These are phyloP conservation scores for Acipenser oxyrinchus DNA, from an alignment of 2,797 vertebrate species.

Conservation along the genomic window DNA sequence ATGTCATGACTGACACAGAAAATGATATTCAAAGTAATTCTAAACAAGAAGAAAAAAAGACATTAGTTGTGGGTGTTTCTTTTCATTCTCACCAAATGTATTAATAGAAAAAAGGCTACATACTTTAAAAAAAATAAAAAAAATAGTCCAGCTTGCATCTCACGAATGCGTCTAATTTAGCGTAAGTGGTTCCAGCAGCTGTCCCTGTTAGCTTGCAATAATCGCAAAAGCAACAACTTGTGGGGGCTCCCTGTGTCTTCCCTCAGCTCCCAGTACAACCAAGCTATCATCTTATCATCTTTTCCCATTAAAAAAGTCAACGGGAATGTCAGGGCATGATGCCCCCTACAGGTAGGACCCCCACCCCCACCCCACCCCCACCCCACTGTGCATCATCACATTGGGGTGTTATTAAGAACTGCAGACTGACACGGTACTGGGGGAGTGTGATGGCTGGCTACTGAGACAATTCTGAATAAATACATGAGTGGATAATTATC, in stretches of 20 bases:
- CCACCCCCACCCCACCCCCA: no score
- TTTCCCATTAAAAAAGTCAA: not conserved
- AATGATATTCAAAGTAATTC: no score
- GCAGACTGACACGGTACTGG: not conserved
- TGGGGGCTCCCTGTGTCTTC: not conserved
- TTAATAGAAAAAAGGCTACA: no score
- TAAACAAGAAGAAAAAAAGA: no score
- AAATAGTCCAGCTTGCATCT: not conserved
- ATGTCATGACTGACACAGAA: no score
- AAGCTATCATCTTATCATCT: not conserved
- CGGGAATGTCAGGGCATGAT: not conserved
- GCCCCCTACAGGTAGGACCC: no score
- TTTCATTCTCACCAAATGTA: no score
- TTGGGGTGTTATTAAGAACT: not conserved
- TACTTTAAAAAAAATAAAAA: no score
- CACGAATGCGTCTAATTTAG: not conserved
- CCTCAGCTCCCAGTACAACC: not conserved
- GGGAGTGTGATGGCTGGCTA: not conserved
- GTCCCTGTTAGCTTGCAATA: not conserved
- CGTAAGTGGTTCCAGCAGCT: not conserved
- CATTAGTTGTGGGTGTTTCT: no score
- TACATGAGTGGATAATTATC: slow-evolving; percentile 4
- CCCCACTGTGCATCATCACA: not conserved
- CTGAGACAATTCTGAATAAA: not conserved
- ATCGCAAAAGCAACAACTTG: not conserved